Percentiles rank a stretch among this genome's conserved stretches.
Evolutionary conservation across 2,113 vertebrate genomes (phyloP).

Genomic region (pig (Sus scrofa)): T2T-Sscrofa CM000822.6:25300001-25300500

Average conservation of each 20-base stretch:
- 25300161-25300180: conserved; percentile 8
- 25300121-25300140: background rate
- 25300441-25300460: conserved; percentile 59
- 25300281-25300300: conserved; percentile 72
- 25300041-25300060: too few species aligned
- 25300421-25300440: conserved; percentile 29
- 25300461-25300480: conserved; percentile 62
- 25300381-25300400: conserved; percentile 62
- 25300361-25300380: conserved; percentile 72
- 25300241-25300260: conserved; percentile 46
- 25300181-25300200: conserved; percentile 65
- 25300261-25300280: conserved; percentile 25
- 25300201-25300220: background rate
- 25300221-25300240: conserved; percentile 38
- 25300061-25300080: background rate
- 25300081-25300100: conserved; percentile 14
- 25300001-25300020: too few species aligned
- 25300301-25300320: conserved; percentile 66
- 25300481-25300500: conserved; percentile 53
- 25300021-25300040: too few species aligned
- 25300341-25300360: conserved; percentile 47
- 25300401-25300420: conserved; percentile 63
- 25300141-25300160: conserved; percentile 17
- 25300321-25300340: conserved; percentile 73
- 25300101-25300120: conserved; percentile 33